Evolutionary conservation across 2,113 vertebrate genomes (phyloP), one percentile per base, ranked within the genome.

Genomic region (Xyliphius kryptos): DNA sequence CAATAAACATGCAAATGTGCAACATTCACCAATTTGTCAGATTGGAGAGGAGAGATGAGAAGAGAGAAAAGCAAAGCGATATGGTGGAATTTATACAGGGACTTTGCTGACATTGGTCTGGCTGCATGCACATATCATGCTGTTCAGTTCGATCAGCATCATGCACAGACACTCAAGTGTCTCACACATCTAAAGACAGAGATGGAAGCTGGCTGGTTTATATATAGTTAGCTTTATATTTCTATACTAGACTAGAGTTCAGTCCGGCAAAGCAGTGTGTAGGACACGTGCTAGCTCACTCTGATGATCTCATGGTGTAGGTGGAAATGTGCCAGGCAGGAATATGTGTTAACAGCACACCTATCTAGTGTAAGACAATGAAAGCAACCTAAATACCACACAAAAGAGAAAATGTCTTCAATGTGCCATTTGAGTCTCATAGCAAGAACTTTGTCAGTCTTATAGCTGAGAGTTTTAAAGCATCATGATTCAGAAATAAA

Each of bases 1-100:
- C 82, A 82, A 82, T 82, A 75, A 82, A 83, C 75, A 83, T 81
- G 78, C 77, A 81, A 81, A 83, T 77, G 55, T 79, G 76, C 44
- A 75, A 80, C 78, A 81, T 81, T 80, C 72, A 56, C 60, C 73
- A 60, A 74, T 16, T 54, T 56, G 61, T 55, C 65, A 56, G 38
- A 50, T 26, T 17, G 15, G 36, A 16, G 17, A 47, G 17, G 17
- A 65, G 41, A 55, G 48, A 53, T 15, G 47, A 11, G 59, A 21
- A 16, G 12, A 51, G 37, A 21, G 19, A 58, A 14, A 47, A 46
- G 46, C 22, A 48, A 52, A 40, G 16, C 38, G 43, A 15, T 5
- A 36, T 14, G 4, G 44, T 16, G 16, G 50, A 17, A 55, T 41
- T 41, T 32, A 58, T 66, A 15, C 5, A 61, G 41, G 16, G 59